Conservation (phyloP, 2,113 vertebrate species). For the Oxyruncus cristatus region DNA sequence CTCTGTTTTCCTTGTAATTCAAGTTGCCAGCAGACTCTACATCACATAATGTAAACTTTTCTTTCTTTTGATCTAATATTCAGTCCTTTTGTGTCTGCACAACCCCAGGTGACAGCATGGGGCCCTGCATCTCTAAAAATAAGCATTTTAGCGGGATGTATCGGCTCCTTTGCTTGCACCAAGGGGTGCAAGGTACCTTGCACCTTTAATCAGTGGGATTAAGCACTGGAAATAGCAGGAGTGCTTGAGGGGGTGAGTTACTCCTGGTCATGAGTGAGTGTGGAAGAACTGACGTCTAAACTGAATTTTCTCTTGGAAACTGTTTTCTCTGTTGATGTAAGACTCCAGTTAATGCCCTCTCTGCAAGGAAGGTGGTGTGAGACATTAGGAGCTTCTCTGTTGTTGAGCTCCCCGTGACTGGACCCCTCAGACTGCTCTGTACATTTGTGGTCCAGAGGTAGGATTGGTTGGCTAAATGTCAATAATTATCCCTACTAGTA, state of each 20-base stretch:
- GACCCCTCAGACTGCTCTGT: not conserved
- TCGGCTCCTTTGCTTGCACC: not conserved
- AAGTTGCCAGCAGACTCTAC: not conserved
- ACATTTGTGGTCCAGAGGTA: not conserved
- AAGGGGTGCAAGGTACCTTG: not conserved
- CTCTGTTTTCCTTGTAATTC: not conserved
- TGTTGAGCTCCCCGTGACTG: not conserved
- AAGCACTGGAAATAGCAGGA: not conserved
- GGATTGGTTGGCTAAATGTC: not conserved
- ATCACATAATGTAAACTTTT: not conserved
- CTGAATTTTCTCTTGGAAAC: not conserved
- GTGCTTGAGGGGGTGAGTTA: not conserved
- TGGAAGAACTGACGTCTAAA: not conserved
- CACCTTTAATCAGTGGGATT: not conserved
- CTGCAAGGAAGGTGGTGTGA: not conserved
- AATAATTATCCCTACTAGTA: not conserved
- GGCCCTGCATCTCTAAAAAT: not conserved
- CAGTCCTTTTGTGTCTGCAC: not conserved
- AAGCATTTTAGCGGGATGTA: not conserved
- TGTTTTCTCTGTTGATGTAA: not conserved
- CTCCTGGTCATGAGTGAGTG: rapidly evolving
- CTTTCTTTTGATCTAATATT: not conserved
- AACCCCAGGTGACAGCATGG: not conserved
- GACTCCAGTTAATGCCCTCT: not conserved
- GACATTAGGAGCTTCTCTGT: not conserved